Evolutionary conservation across 2,113 vertebrate species (phyloP).

Genomic region (Anarrhichthys ocellatus): DNA sequence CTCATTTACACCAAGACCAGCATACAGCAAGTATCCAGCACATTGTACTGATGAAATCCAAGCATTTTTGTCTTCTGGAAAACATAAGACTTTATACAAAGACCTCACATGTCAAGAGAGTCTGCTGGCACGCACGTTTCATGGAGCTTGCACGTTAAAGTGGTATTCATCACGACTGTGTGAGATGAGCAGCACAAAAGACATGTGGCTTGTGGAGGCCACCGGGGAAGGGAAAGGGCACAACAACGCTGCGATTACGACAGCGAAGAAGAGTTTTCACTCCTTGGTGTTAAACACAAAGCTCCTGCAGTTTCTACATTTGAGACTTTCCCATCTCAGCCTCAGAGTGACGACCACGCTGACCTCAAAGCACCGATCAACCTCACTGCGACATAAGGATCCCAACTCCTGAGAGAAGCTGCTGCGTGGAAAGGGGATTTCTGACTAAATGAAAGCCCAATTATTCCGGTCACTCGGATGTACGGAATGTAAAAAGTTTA

Average conservation of each 20-base stretch:
- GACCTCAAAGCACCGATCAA: constrained; percentile 23
- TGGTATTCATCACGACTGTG: constrained; percentile 49
- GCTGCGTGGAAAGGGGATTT: not conserved
- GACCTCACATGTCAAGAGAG: not conserved
- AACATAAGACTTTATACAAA: not conserved
- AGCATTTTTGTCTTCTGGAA: not conserved
- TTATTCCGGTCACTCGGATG: not conserved
- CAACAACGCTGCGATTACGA: constrained; percentile 6
- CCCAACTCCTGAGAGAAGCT: not conserved
- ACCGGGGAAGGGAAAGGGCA: constrained; percentile 2
- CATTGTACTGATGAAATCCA: not conserved
- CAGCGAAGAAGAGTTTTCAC: constrained; percentile 39
- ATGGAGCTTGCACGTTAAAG: constrained; percentile 24
- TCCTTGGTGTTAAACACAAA: constrained; percentile 28
- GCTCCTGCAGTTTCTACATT: constrained; percentile 27
- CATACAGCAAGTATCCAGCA: constrained; percentile 1
- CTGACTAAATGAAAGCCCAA: not conserved
- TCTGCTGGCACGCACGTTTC: not conserved
- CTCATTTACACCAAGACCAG: constrained; percentile 7
- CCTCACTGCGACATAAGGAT: not conserved
- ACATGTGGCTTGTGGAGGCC: constrained; percentile 28
- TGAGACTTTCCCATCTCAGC: constrained; percentile 37
- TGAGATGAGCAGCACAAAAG: constrained; percentile 39
- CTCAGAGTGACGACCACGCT: constrained; percentile 4
- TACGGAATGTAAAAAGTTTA: not conserved